A percentile compares a stretch with the other conserved stretches of the same genome.
Conservation (phyloP, 2,113 vertebrate genomes). For the Heloderma charlesbogerti region DNA sequence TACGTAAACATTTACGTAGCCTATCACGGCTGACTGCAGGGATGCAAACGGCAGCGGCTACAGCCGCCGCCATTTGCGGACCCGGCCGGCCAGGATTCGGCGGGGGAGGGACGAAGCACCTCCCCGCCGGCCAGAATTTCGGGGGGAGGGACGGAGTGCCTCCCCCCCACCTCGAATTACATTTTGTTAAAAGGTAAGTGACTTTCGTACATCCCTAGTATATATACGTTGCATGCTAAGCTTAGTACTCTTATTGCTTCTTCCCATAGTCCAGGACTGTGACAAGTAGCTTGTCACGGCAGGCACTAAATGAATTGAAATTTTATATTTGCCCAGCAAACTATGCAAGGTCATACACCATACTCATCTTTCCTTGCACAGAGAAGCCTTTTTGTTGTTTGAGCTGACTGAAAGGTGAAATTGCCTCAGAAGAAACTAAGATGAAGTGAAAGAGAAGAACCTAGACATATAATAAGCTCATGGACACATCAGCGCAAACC, state of each 20-base stretch:
- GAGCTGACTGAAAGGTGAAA: not conserved
- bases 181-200: too few relatives aligned
- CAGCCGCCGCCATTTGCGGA: too few relatives aligned
- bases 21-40: too few relatives aligned
- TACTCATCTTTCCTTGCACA: not conserved
- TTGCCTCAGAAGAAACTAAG: not conserved
- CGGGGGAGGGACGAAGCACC: too few relatives aligned
- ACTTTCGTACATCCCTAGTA: too few relatives aligned
- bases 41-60: too few relatives aligned
- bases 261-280: not conserved
- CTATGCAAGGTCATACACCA: not conserved
- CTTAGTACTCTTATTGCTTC: not conserved
- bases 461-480: not conserved
- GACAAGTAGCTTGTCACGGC: not conserved
- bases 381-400: not conserved
- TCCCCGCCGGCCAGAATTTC: too few relatives aligned
- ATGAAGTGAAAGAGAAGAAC: not conserved
- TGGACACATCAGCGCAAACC: too few relatives aligned
- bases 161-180: too few relatives aligned
- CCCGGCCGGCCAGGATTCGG: too few relatives aligned
- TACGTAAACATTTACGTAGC: too few relatives aligned
- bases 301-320: not conserved
- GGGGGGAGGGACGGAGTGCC: too few relatives aligned
- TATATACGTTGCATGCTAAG: not conserved
- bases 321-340: not conserved